Evolutionary conservation across 2,888 invertebrate species (phyloP).

Genomic region (Rapana venosa): DNA sequence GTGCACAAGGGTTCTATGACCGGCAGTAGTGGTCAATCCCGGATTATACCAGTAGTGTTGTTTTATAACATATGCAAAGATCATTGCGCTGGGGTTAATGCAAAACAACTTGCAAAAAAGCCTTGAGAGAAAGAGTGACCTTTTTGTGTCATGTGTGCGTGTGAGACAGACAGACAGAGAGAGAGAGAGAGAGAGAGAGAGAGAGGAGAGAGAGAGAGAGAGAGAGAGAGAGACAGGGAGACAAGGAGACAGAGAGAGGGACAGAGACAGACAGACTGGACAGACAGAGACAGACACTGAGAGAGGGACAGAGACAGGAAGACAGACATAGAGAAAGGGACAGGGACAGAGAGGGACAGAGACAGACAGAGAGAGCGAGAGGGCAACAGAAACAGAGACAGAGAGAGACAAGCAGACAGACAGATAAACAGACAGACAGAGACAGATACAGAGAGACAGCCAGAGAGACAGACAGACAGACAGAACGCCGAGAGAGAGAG

Average conservation of each 20-base stretch:
- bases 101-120: too few species aligned
- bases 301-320: neutral
- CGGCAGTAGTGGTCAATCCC: too few species aligned
- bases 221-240: neutral
- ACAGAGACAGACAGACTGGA: neutral
- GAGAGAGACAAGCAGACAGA: neutral
- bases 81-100: too few species aligned
- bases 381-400: too few species aligned
- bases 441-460: neutral
- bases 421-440: neutral
- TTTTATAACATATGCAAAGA: too few species aligned
- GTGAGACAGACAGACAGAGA: neutral
- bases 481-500: neutral
- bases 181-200: neutral
- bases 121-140: neutral
- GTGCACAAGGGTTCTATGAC: too few species aligned
- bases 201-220: neutral
- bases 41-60: too few species aligned
- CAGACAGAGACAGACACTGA: too few species aligned
- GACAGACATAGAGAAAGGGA: neutral
- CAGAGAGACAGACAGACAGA: neutral
- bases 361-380: neutral
- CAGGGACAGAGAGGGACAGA: neutral
- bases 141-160: too few species aligned
- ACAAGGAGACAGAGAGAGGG: neutral